Evolutionary conservation across 1,140 invertebrate species (phyloP), one percentile per base, ranked within the genome.

Genomic region (Zaprionus capensis): DNA sequence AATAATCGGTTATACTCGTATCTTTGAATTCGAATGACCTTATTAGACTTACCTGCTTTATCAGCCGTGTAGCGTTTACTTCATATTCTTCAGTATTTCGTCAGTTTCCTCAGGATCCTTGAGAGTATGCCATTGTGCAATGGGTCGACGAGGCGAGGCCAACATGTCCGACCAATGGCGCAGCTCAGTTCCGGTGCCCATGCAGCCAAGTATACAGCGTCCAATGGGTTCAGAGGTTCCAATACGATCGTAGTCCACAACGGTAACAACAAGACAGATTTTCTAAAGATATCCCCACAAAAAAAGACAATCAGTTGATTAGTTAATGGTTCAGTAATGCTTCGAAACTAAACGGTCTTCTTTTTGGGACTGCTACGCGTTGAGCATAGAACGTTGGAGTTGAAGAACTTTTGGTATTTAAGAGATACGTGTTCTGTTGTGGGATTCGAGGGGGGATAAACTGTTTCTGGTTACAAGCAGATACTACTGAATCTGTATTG

Each of bases 121-220:
- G 77, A 99, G 96, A 74, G 98, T 99, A 93, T 99, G 99, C 99
- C 99, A 99, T 94, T 99, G 99, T 78, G 99, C 99, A 88, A 99
- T 99, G 34, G 99, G 99, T 93, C 99, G 95, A 91, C 99, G 95
- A 4, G 99, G 99, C 71, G 98, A 99, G 88, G 99, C 99, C 93
- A 99, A 94, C 98, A 99, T 99, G 93, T 99, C 99, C 65, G 98
- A 99, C 99, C 99, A 99, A 94, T 99, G 99, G 83, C 99, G 96
- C 57, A 99, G 94, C 93, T 99, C 99, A 22, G 98, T 99, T 67
- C 99, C 99, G 75, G 96, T 97, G 82, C 98, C 98, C 94, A 98
- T 99, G 94, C 99, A 99, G 55, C 99, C 99, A 78, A 99, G 95
- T 67, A 99, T 95, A 73, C 98, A 97, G 94, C 99, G 98, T 76